Evolutionary conservation across 2,113 vertebrate species (phyloP), one percentile per base, ranked within the genome.

Genomic region (Lynx canadensis): DNA sequence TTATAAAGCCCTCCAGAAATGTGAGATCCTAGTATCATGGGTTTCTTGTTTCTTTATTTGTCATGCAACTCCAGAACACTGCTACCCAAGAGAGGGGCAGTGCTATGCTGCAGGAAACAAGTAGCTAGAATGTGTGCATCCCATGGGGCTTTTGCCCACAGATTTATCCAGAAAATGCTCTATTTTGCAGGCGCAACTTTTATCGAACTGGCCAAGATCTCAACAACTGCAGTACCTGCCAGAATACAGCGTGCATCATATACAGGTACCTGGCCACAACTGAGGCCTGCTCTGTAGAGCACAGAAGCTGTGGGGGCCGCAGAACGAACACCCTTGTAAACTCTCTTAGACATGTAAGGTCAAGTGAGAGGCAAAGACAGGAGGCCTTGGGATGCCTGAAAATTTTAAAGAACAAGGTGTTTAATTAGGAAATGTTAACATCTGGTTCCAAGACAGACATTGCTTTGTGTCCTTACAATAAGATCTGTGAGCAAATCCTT

Each of bases 191-290:
- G 97, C 99, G 99, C 71, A 99, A 99, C 98, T 99, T 99, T 96
- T 99, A 99, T 96, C 99, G 99, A 98, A 99, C 99, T 4, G 99
- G 99, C 96, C 99, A 99, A 98, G 99, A 99, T 98, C 99, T 99
- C 95, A 99, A 99, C 99, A 99, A 99, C 97, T 99, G 99, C 98
- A 98, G 99, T 80, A 99, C 99, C 97, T 99, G 99, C 83, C 99
- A 99, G 99, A 99, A 99, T 98, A 99, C 99, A 0, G 99, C 99
- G 21, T 99, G 99, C 98, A 99, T 99, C 99, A 99, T 99, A 96
- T 99, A 99, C 99, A 99, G 99, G 99, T 99, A 99, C 98, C 48
- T 45, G 68, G 0, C 71, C 29, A 12, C 18, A 2, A 2, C 0
- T 0, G 5, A 74, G 25, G 27, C 27, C 36, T 41, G 57, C 29